These are phyloP conservation scores for Hydropsyche tenuis DNA, from an alignment of 1,140 invertebrate genomes.

Conservation along the genomic window DNA sequence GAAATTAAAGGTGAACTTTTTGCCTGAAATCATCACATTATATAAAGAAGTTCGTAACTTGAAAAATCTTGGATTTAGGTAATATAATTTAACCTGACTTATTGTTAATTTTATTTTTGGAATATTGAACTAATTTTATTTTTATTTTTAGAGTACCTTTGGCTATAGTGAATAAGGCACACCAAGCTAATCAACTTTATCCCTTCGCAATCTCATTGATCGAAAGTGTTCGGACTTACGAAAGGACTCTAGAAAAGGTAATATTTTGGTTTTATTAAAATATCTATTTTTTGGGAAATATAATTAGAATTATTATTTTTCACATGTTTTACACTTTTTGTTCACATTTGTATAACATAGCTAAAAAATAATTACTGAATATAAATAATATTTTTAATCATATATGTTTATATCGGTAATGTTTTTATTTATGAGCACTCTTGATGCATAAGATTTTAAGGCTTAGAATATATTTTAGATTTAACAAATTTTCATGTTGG, in stretches of 20 bases:
- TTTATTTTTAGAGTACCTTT: constrained; percentile 79
- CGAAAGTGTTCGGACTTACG: constrained; percentile 96
- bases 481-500: too few relatives aligned
- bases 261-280: constrained; percentile 41
- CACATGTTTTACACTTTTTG: constrained; percentile 10
- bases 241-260: constrained; percentile 96
- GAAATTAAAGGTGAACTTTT: constrained; percentile 95
- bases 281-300: neutral
- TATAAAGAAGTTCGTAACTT: constrained; percentile 98
- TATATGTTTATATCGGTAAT: neutral
- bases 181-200: constrained; percentile 98
- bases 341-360: constrained; percentile 2
- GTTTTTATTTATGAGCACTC: neutral
- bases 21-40: constrained; percentile 97
- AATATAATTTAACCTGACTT: neutral
- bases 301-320: constrained; percentile 5
- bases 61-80: constrained; percentile 92
- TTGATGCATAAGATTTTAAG: too few relatives aligned
- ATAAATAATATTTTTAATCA: neutral
- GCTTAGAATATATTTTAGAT: too few relatives aligned
- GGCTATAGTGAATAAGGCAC: constrained; percentile 98
- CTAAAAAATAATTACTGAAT: neutral
- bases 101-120: neutral
- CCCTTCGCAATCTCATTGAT: constrained; percentile 99
- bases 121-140: neutral